Evolutionary conservation across 2,113 vertebrate genomes (phyloP).

Genomic region (Ursus arctos): DNA sequence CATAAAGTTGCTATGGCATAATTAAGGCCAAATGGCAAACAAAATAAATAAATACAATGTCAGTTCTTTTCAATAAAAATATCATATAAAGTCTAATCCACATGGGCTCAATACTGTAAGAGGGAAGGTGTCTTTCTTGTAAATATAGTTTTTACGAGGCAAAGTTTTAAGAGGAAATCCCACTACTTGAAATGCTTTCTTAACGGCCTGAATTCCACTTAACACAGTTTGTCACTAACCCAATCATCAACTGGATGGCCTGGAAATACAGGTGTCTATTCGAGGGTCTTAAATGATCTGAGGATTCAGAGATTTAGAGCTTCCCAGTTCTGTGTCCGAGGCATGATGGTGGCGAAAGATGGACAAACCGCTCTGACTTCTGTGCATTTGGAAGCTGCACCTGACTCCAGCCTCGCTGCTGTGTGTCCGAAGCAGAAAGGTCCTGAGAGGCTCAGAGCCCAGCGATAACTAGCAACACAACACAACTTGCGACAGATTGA

Average conservation of each 20-base stretch:
- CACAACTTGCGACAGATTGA: accelerated
- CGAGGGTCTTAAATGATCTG: neutral
- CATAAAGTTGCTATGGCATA: neutral
- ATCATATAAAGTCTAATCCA: neutral
- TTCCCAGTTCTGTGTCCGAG: neutral
- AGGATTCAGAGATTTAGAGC: neutral
- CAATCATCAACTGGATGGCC: neutral
- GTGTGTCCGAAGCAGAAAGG: neutral
- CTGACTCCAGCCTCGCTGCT: neutral
- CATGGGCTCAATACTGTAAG: neutral
- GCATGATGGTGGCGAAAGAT: neutral
- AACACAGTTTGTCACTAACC: neutral
- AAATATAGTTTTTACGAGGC: neutral
- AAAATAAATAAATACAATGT: neutral
- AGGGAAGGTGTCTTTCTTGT: neutral
- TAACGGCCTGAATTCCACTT: neutral
- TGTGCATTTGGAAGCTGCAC: neutral
- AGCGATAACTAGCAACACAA: neutral
- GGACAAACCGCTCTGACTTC: neutral
- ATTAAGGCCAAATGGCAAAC: constrained; percentile 5
- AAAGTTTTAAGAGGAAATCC: constrained; percentile 38
- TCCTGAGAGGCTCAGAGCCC: neutral
- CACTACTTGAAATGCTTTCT: neutral
- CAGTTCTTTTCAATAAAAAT: constrained; percentile 7
- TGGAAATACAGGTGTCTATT: neutral